Conservation (phyloP, 2,113 vertebrate species). For the Plecotus auritus region DNA sequence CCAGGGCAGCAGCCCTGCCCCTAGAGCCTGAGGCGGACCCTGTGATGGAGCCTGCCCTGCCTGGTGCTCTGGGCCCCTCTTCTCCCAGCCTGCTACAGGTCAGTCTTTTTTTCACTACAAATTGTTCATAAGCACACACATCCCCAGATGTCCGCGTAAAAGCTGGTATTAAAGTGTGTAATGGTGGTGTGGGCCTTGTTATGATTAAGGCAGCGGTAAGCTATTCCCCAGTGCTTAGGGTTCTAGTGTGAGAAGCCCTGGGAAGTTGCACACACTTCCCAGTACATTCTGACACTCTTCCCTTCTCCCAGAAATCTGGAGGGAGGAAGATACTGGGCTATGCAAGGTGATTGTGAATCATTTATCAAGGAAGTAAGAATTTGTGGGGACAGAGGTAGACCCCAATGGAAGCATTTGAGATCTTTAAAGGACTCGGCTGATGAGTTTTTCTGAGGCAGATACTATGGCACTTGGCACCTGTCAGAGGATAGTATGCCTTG, state of each 20-base stretch:
- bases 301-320: neutral
- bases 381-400: neutral
- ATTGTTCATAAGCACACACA: constrained; percentile 11
- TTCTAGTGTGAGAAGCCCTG: constrained; percentile 24
- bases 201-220: constrained; percentile 28
- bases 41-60: constrained; percentile 29
- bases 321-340: neutral
- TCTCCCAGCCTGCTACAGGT: constrained; percentile 33
- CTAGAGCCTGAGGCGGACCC: constrained; percentile 37
- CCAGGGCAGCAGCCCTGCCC: constrained; percentile 43
- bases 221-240: constrained; percentile 28
- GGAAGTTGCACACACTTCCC: neutral
- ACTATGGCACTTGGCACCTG: neutral
- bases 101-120: constrained; percentile 60
- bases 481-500: neutral
- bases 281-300: neutral
- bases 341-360: neutral
- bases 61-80: constrained; percentile 34
- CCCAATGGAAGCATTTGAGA: neutral
- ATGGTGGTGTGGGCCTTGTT: constrained; percentile 58
- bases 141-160: constrained; percentile 57
- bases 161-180: constrained; percentile 62
- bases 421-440: neutral
- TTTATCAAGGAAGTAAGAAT: neutral
- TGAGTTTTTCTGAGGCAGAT: neutral